phyloP scores from a whole-genome alignment of 2,888 invertebrate species.

The Phalera bucephala region DNA sequence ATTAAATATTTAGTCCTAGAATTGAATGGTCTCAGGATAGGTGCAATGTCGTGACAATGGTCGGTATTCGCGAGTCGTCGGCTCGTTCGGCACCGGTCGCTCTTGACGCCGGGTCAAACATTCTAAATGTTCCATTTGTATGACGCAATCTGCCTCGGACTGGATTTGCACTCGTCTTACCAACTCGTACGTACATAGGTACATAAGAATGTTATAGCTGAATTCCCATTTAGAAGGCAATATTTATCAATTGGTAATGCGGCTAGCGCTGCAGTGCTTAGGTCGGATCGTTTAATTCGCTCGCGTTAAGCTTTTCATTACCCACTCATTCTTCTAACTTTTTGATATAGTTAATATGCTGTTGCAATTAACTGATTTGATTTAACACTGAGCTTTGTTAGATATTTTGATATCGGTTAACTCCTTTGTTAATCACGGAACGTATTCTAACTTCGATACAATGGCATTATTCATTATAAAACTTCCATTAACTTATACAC shows the following conservation, averaged over 20 bases:
- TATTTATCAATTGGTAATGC: constrained; percentile 2
- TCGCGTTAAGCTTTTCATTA: background rate
- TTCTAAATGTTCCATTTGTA: constrained; percentile 72
- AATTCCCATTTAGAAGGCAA: constrained; percentile 4
- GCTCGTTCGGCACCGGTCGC: constrained; percentile 32
- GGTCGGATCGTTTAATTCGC: background rate
- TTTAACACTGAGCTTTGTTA: too few relatives aligned
- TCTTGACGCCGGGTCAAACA: constrained; percentile 68
- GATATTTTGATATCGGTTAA: too few relatives aligned
- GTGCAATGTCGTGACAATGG: constrained; percentile 63
- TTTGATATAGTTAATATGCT: background rate
- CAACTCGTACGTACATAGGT: constrained; percentile 46
- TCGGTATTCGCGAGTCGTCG: constrained; percentile 50
- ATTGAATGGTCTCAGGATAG: constrained; percentile 20
- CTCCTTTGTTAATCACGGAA: too few relatives aligned
- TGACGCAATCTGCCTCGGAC: constrained; percentile 70
- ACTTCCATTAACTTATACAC: too few relatives aligned
- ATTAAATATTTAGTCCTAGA: too few relatives aligned
- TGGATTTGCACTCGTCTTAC: constrained; percentile 74
- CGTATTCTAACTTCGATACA: too few relatives aligned
- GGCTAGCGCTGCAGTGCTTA: background rate
- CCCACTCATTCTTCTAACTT: background rate
- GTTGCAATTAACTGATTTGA: constrained; percentile 2
- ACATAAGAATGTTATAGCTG: constrained; percentile 1
- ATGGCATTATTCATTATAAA: too few relatives aligned